Conservation (phyloP, 2,113 vertebrate genomes). For the Okapia johnstoni region DNA sequence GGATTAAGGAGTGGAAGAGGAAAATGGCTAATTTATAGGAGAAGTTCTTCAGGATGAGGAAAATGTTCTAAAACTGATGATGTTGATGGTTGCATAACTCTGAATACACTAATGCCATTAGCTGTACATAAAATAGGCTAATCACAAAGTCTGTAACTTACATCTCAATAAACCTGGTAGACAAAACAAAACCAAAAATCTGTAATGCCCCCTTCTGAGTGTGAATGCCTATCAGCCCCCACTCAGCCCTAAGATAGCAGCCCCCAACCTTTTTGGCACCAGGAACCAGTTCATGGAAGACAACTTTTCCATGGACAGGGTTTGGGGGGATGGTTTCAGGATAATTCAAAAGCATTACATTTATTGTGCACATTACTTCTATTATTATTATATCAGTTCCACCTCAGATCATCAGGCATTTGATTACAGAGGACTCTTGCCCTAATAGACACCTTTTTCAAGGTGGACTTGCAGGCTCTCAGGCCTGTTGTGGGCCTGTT, state of each 20-base stretch:
- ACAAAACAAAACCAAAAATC: neutral
- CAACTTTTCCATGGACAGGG: neutral
- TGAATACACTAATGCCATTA: neutral
- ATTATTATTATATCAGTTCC: neutral
- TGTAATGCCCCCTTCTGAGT: neutral
- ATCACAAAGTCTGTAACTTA: neutral
- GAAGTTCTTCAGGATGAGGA: neutral
- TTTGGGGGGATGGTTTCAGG: rapidly evolving
- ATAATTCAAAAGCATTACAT: neutral
- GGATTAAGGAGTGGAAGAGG: neutral
- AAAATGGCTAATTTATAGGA: neutral
- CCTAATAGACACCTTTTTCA: neutral
- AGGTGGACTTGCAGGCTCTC: neutral
- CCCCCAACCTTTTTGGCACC: neutral
- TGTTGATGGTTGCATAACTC: neutral
- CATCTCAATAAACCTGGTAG: neutral
- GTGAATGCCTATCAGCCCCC: neutral
- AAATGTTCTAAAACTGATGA: neutral
- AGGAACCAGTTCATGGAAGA: neutral
- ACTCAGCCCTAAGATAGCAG: neutral
- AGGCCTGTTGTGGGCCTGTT: neutral
- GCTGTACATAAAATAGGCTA: neutral
- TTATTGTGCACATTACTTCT: neutral
- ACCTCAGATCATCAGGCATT: neutral
- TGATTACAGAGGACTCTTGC: neutral